These are phyloP conservation scores for Leptinotarsa peninsularis DNA, from an alignment of 2,888 invertebrate genomes.

Conservation along the genomic window DNA sequence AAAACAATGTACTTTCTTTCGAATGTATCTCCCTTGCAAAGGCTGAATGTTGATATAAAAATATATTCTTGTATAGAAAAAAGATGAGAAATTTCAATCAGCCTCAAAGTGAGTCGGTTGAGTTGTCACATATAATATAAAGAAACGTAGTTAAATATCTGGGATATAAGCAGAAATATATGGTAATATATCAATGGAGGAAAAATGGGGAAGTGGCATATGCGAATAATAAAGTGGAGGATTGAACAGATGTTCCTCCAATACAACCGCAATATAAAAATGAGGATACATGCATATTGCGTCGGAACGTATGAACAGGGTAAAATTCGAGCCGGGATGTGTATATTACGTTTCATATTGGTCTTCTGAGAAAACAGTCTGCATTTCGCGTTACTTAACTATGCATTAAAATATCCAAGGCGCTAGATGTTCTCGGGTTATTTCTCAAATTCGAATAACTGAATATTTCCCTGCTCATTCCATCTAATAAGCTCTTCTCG, in stretches of 20 bases:
- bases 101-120: too few relatives aligned
- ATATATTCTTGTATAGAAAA: too few relatives aligned
- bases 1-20: too few relatives aligned
- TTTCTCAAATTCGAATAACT: slow-evolving; percentile 49
- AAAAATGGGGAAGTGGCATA: slow-evolving; percentile 44
- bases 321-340: slow-evolving; percentile 53
- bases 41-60: too few relatives aligned
- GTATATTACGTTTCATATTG: slow-evolving; percentile 56
- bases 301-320: slow-evolving; percentile 52
- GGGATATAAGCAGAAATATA: too few relatives aligned
- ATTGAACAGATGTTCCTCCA: slow-evolving; percentile 47
- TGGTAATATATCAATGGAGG: slow-evolving; percentile 33
- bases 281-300: slow-evolving; percentile 53
- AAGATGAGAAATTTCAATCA: too few relatives aligned
- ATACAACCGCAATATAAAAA: slow-evolving; percentile 47
- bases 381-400: slow-evolving; percentile 58
- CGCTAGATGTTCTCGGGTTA: slow-evolving; percentile 45
- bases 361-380: slow-evolving; percentile 56
- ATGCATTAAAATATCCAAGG: slow-evolving; percentile 60
- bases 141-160: too few relatives aligned
- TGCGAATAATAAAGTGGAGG: slow-evolving; percentile 45
- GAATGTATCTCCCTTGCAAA: too few relatives aligned
- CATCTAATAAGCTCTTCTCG: slow-evolving; percentile 34
- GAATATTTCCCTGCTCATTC: slow-evolving; percentile 46
- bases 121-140: too few relatives aligned